Percentiles rank a stretch among this genome's conserved stretches.
phyloP scores from a whole-genome alignment of 2,797 vertebrate species.

The Perdix hodgsoniae region DNA sequence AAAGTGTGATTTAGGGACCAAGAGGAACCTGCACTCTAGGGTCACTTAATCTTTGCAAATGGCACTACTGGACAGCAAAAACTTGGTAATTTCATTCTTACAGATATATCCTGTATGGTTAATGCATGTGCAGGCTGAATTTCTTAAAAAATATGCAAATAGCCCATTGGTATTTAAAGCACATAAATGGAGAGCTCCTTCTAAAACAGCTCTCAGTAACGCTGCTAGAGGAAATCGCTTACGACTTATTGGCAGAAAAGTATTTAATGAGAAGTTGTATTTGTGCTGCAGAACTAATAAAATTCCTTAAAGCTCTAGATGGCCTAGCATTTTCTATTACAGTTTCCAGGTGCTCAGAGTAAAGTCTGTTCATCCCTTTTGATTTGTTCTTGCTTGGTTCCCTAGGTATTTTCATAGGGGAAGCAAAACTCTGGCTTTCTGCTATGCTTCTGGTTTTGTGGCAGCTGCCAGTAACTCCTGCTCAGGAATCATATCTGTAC shows the following conservation, averaged over 20 bases:
- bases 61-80: not conserved
- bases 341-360: not conserved
- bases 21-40: not conserved
- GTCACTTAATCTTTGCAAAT: not conserved
- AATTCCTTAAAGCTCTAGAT: not conserved
- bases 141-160: not conserved
- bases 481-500: fast-evolving
- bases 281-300: not conserved
- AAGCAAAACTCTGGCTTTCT: not conserved
- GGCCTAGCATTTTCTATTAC: not conserved
- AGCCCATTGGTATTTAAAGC: not conserved
- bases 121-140: not conserved
- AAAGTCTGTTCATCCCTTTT: not conserved
- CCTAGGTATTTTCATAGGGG: not conserved
- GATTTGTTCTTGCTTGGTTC: not conserved
- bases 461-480: not conserved
- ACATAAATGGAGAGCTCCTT: not conserved
- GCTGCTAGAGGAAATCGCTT: not conserved
- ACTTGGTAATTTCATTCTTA: not conserved
- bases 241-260: not conserved
- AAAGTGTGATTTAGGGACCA: not conserved
- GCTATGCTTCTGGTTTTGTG: fast-evolving
- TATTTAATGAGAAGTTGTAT: not conserved
- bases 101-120: not conserved
- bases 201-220: not conserved